These are phyloP conservation scores for Ferdinandea cuprea DNA, from an alignment of 2,888 invertebrate species.

Conservation along the genomic window DNA sequence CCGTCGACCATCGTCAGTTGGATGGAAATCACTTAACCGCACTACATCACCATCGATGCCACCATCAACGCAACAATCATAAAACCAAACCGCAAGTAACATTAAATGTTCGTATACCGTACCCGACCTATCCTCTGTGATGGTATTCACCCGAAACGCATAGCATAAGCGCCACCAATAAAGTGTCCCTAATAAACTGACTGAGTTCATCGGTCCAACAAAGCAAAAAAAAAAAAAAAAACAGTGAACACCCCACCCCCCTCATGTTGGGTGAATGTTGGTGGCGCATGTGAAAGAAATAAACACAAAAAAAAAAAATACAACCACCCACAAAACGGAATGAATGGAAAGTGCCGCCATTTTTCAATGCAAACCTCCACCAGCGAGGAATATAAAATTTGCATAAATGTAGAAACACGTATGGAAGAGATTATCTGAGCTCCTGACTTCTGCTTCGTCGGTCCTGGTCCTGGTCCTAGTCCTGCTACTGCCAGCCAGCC, in stretches of 20 bases:
- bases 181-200: conserved; percentile 69
- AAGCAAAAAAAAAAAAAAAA: conserved; percentile 7
- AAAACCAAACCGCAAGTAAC: conserved; percentile 71
- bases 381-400: conserved; percentile 54
- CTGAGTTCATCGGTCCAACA: conserved; percentile 54
- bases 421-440: conserved; percentile 73
- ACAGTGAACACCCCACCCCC: background rate
- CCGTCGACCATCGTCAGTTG: background rate
- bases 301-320: conserved; percentile 17
- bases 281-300: too few species aligned
- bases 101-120: conserved; percentile 37
- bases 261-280: too few species aligned
- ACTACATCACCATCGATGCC: conserved; percentile 71
- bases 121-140: background rate
- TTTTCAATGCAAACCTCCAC: conserved; percentile 45
- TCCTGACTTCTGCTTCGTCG: conserved; percentile 67
- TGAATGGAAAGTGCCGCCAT: conserved; percentile 51
- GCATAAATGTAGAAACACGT: conserved; percentile 71
- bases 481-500: too few species aligned
- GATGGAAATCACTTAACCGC: conserved; percentile 72
- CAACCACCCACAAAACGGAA: conserved; percentile 20
- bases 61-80: conserved; percentile 74
- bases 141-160: conserved; percentile 21
- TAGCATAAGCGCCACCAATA: conserved; percentile 61
- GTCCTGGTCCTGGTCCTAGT: too few species aligned